Conservation (phyloP, 2,888 invertebrate genomes). For the Torymus aiolomorphi region DNA sequence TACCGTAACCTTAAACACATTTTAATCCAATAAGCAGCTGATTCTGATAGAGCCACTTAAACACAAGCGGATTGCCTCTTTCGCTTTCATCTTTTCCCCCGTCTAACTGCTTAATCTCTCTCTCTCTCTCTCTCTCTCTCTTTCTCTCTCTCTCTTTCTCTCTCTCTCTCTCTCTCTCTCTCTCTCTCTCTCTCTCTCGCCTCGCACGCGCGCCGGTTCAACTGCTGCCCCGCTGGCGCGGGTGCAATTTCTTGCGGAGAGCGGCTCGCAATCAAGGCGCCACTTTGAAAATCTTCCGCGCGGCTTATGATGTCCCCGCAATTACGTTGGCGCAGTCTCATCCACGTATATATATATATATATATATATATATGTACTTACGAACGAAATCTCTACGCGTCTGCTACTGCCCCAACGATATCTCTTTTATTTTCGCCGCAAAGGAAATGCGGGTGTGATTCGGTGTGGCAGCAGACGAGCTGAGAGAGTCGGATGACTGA, state of each 20-base stretch:
- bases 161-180: too few relatives aligned
- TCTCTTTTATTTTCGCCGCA: neutral
- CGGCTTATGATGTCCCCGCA: slow-evolving; percentile 44
- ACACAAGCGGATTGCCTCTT: neutral
- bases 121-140: slow-evolving; percentile 42
- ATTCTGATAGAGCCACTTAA: neutral
- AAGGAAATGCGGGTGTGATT: slow-evolving; percentile 4
- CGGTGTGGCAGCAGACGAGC: neutral
- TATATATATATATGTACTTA: too few relatives aligned
- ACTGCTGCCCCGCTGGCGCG: slow-evolving; percentile 20
- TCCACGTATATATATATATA: too few relatives aligned
- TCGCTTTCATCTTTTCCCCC: slow-evolving; percentile 12
- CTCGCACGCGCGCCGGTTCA: neutral
- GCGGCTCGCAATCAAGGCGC: slow-evolving; percentile 55
- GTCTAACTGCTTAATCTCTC: too few relatives aligned
- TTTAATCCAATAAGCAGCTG: slow-evolving; percentile 15
- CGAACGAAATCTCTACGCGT: too few relatives aligned
- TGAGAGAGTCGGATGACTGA: too few relatives aligned
- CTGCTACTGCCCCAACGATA: neutral
- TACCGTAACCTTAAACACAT: slow-evolving; percentile 23
- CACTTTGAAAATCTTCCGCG: slow-evolving; percentile 57
- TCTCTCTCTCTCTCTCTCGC: neutral
- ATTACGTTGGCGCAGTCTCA: slow-evolving; percentile 18
- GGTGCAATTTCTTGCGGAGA: slow-evolving; percentile 55
- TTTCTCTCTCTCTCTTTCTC: too few relatives aligned